Evolutionary conservation across 2,888 invertebrate genomes (phyloP), one percentile per base, ranked within the genome.

Genomic region (Epinotia nisella): DNA sequence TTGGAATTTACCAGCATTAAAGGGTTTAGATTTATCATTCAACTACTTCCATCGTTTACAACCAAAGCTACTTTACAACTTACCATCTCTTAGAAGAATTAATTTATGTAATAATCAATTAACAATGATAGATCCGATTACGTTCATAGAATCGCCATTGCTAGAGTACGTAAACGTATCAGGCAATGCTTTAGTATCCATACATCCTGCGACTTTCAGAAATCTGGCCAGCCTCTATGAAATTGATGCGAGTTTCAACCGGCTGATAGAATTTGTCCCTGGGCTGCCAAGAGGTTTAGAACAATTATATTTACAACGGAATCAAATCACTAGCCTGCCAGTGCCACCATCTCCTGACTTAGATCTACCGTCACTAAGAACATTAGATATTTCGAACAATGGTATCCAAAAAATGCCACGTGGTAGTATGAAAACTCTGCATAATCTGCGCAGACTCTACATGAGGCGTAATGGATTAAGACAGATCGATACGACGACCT

Each of bases 1-100:
- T 82, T 98, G 97, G 97, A 96, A 97, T 90, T 90, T 98, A 59
- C 97, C 97, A 0, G 96, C 96, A 9, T 90, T 98, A 3, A 98
- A 97, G 92, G 98, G 98, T 0, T 88, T 98, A 71, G 98, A 98
- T 90, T 89, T 98, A 51, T 96, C 97, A 0, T 94, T 94, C 73
- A 98, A 98, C 83, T 95, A 95, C 76, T 96, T 97, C 78, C 94
- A 95, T 75, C 94, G 95, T 21, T 85, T 98, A 19, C 96, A 97
- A 81, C 95, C 96, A 0, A 94, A 95, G 70, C 88, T 97, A n/a
- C 86, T 97, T 51, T 95, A 95, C 11, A 97, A 97, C 77, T 87
- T 97, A 66, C 97, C 97, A 19, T 96, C 96, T 0, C 86, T 98
- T 62, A 91, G 97, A 74, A 95, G 96, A 75, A 90, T 98, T 15